These are phyloP conservation scores for Bubalus kerabau DNA, from an alignment of 2,113 vertebrate species.

Conservation along the genomic window DNA sequence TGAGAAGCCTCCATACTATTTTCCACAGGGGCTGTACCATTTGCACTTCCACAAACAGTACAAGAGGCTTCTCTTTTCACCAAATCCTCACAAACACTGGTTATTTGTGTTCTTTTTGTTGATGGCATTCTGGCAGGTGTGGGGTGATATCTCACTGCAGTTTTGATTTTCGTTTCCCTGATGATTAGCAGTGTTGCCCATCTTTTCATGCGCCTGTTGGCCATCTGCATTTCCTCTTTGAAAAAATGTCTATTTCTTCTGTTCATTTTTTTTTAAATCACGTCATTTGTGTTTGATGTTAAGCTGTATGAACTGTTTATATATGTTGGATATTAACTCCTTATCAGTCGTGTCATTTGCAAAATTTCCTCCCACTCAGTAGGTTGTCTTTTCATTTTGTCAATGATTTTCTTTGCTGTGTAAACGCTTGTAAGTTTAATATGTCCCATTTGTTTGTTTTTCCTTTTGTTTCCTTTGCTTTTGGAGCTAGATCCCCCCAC, in stretches of 20 bases:
- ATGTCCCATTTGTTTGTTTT: not conserved
- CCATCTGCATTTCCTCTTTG: not conserved
- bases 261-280: not conserved
- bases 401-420: not conserved
- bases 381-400: not conserved
- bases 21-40: not conserved
- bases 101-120: not conserved
- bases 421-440: not conserved
- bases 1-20: not conserved
- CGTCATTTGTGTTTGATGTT: not conserved
- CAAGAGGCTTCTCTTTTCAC: not conserved
- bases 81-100: accelerated
- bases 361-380: not conserved
- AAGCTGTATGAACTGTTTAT: not conserved
- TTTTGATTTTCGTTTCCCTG: not conserved
- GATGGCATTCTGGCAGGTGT: not conserved
- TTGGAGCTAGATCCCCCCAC: not conserved
- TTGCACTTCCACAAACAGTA: not conserved
- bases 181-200: not conserved
- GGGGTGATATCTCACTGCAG: not conserved
- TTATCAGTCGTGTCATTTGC: not conserved
- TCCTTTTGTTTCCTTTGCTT: not conserved
- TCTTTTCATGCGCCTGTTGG: not conserved
- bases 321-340: not conserved
- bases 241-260: not conserved